Evolutionary conservation across 2,888 invertebrate species (phyloP), one percentile per base, ranked within the genome.

Genomic region (Caenorhabditis zanzibari): DNA sequence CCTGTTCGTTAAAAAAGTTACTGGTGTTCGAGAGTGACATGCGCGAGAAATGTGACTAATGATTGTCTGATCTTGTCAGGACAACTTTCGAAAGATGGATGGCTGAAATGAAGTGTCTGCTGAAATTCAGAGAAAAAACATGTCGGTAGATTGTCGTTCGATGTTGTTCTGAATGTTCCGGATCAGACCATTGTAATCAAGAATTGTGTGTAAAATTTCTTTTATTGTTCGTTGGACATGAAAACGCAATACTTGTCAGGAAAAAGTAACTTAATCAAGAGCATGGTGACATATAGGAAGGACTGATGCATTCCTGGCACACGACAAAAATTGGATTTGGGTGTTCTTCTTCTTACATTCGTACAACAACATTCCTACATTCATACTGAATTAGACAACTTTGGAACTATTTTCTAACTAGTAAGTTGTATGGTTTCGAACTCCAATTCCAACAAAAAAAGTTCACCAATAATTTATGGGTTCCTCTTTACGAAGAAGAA

Each of bases 1-100:
- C 38, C 38, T 10, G 38, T 38, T 38, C 12, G 12, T 12, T 38
- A 38, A 38, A 38, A 12, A 38, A 38, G 7, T 32, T 32, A 32
- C 32, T 38, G 12, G 10, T 12, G 10, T 12, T 6, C 12, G 12
- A 2, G 12, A 38, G 12, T 38, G 7, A 38, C 38, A 10, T 10
- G 12, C 10, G 2, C 38, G 7, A 10, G 38, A 38, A 38, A 47
- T 47, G 19, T 56, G 61, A 61, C 38, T 14, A 38, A 14, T 61
- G 61, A 38, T 61, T 61, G 61, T 61, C 61, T 61, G 61, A 61
- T 38, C 61, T 61, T 54, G 54, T 26, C 24, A 22, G 38, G 41
- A 41, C 22, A 61, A 22, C 47, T n/a, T 47, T 19, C n/a, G 19
- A 47, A 19, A 5, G n/a, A 3, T 6, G 5, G n/a, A 3, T 38